Evolutionary conservation across 2,888 invertebrate species (phyloP), one percentile per base, ranked within the genome.

Genomic region (Mythimna pallens): DNA sequence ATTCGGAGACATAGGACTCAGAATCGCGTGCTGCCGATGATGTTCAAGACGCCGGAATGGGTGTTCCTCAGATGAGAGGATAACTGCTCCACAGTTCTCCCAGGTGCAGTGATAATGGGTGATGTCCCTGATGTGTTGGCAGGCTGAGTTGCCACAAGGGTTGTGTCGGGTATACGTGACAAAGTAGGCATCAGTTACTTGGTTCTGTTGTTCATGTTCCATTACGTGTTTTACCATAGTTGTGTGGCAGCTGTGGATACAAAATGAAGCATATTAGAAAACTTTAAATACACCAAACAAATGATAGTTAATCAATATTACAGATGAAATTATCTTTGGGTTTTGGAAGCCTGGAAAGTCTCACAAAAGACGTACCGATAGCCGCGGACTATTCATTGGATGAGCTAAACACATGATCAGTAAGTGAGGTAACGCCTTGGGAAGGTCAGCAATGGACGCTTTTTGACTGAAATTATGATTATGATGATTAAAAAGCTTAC

Each of bases 91-190:
- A 87, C 98, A 98, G 86, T 98, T 98, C 88, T 98, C 98, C 98
- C 98, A 98, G 89, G 98, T 98, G 95, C 99, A 99, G 91, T 99
- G 99, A 89, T 98, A 99, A 90, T 99, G 99, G 65, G 98, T 98
- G 81, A 98, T 98, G 81, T 98, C 98, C 84, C 97, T 97, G 73
- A 98, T 97, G 88, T 98, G 98, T 62, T 97, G 97, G 87, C 98
- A 98, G 50, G 96, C 96, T 36, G 97, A 97, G 83, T 97, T 97
- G 68, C 97, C 97, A 87, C 97, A 97, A 0, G 96, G 96, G 66
- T 97, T 97, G 76, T 97, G 97, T 65, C 97, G 97, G 5, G 97
- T 97, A 64, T 97, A 97, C 0, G 97, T 97, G 90, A 97, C 97
- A 91, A 97, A 98, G 89, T 97, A 98, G 4, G 98, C 97, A 34